Evolutionary conservation across 2,113 vertebrate species (phyloP).

Genomic region (Marmota monax): DNA sequence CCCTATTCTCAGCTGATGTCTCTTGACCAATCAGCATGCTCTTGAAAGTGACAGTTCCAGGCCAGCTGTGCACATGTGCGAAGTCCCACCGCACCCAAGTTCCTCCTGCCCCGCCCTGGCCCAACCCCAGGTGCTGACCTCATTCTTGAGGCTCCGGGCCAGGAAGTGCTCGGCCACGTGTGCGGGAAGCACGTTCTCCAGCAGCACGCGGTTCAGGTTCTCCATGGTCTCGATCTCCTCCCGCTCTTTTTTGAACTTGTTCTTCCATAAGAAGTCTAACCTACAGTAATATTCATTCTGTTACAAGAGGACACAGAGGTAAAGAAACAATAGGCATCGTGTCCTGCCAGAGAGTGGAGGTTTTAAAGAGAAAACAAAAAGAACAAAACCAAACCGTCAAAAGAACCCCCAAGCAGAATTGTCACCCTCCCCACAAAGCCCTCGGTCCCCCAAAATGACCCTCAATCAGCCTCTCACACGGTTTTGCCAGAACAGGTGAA

Average conservation of each 20-base stretch:
- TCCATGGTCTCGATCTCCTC: conserved; percentile 99
- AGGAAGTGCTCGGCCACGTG: conserved; percentile 99
- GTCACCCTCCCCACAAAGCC: conserved; percentile 59
- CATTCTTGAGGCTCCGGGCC: conserved; percentile 98
- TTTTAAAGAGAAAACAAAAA: conserved; percentile 86
- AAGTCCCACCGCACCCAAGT: too few species aligned
- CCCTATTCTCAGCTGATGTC: rapidly evolving
- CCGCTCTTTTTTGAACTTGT: conserved; percentile 99
- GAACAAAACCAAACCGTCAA: conserved; percentile 34
- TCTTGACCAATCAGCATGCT: rapidly evolving
- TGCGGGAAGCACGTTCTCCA: conserved; percentile 98
- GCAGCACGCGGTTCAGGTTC: conserved; percentile 96
- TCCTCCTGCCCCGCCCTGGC: rapidly evolving
- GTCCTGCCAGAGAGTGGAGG: conserved; percentile 88
- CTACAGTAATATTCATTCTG: conserved; percentile 99
- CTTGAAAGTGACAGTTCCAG: neutral
- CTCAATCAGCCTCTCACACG: rapidly evolving
- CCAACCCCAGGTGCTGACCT: conserved; percentile 88
- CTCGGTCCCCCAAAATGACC: neutral
- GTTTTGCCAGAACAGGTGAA: neutral
- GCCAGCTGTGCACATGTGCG: neutral
- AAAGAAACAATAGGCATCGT: conserved; percentile 96
- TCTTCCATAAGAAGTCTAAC: conserved; percentile 99
- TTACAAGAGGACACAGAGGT: conserved; percentile 99
- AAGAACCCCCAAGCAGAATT: neutral